phyloP scores from a whole-genome alignment of 2,797 vertebrate species.

The Alosa sapidissima region DNA sequence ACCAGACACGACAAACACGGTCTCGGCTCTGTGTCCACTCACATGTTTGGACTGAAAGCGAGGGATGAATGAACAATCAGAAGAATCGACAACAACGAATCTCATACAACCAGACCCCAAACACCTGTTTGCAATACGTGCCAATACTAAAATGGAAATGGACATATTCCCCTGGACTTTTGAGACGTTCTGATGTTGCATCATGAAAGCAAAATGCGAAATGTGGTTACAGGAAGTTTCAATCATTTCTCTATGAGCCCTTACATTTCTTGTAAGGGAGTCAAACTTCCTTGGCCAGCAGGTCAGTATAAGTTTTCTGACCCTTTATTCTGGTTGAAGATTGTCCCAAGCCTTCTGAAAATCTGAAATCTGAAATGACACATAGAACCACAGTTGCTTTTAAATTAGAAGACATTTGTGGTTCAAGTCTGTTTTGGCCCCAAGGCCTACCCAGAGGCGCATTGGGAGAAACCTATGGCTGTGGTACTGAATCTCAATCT shows the following conservation, averaged over 20 bases:
- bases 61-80: slow-evolving; percentile 3
- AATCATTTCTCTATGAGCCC: too few species aligned
- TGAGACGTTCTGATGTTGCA: not conserved
- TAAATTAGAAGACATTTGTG: too few species aligned
- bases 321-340: not conserved
- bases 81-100: not conserved
- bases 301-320: not conserved
- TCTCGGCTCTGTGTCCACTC: not conserved
- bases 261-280: not conserved
- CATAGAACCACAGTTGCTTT: not conserved
- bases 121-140: not conserved
- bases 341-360: too few species aligned
- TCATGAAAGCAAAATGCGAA: not conserved
- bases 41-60: not conserved
- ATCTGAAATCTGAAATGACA: too few species aligned
- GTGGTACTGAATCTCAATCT: slow-evolving; percentile 19
- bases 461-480: slow-evolving; percentile 21
- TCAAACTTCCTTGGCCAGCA: not conserved
- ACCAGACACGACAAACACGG: slow-evolving; percentile 6
- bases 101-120: not conserved
- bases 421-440: slow-evolving; percentile 8
- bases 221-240: too few species aligned
- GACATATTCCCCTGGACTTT: not conserved
- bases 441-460: slow-evolving; percentile 29
- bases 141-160: not conserved